phyloP scores from a whole-genome alignment of 2,797 vertebrate species.

The Chelon labrosus region DNA sequence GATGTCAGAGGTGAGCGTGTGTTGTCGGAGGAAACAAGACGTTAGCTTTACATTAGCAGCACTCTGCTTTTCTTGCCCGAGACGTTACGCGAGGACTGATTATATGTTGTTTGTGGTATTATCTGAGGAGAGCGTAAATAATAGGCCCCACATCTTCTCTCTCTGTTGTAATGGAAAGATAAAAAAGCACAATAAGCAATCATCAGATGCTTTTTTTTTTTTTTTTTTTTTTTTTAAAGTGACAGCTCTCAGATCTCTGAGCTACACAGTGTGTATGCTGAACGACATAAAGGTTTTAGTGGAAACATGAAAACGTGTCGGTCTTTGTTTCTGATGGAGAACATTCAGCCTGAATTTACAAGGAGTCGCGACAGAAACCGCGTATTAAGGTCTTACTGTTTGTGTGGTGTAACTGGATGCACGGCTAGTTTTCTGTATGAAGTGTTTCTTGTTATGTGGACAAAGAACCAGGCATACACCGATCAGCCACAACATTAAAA shows the following conservation, averaged over 20 bases:
- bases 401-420: too few relatives aligned
- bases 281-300: background rate
- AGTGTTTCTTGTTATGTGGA: too few relatives aligned
- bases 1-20: conserved; percentile 42
- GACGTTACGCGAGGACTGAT: conserved; percentile 32
- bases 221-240: conserved; percentile 38
- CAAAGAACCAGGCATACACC: too few relatives aligned
- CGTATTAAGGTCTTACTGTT: too few relatives aligned
- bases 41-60: conserved; percentile 60
- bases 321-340: too few relatives aligned
- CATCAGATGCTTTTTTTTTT: conserved; percentile 26
- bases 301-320: too few relatives aligned
- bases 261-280: background rate
- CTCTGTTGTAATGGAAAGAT: conserved; percentile 47
- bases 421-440: too few relatives aligned
- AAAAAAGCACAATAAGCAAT: conserved; percentile 40
- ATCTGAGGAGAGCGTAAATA: conserved; percentile 47
- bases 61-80: conserved; percentile 33
- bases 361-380: too few relatives aligned
- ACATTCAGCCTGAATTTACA: too few relatives aligned
- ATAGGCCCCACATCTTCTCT: conserved; percentile 44
- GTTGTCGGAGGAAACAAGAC: conserved; percentile 10
- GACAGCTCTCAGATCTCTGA: conserved; percentile 13
- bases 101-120: conserved; percentile 63
- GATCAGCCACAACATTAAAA: too few relatives aligned